Base-by-base conservation (phyloP, 2,888 invertebrate species). In the Tridacna crocea region DNA sequence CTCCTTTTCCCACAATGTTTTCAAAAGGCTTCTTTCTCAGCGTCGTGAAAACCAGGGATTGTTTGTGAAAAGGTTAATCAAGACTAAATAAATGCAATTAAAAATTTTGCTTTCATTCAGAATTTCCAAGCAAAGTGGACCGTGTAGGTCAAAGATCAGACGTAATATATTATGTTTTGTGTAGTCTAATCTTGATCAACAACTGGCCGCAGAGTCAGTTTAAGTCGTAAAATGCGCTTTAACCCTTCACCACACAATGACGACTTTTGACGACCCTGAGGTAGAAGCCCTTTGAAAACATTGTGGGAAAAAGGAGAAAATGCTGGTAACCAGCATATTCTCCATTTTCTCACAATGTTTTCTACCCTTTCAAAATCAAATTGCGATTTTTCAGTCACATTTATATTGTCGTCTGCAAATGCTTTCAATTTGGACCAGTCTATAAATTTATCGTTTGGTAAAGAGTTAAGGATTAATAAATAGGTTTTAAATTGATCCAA, bases 251-350 rank as follows among this genome's bases (percentile, higher is more conserved):
- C 22, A 4, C 26, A 61, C 13, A 61, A 13, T n/a, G 22, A 3
- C 22, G 61, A 19, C 1, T 61, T 61, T 22, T 26, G 11, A 55
- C 55, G 55, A 15, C 55, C 19, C 11, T 55, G 3, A 3, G 15
- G 19, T 6, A 19, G 55, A 19, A 15, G 55, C 2, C 26, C 13
- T 61, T 61, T n/a, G 36, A 36, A 36, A 66, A 36, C 46, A 66
- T 26, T 27, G 46, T 66, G 66, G n/a, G 19, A 66, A 66, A 66
- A n/a, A 46, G 66, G 36, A 46, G 66, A 46, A 66, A 66, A 46
- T 66, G 66, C 66, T 66, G 12, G 46, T 66, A 15, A 66, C 46
- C n/a, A 66, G 66, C 66, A 66, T 46, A 46, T 66, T 66, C 66
- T 66, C 36, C 66, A n/a, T 46, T 46, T 66, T 66, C n/a, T 19